Evolutionary conservation across 1,140 invertebrate species (phyloP), one percentile per base, ranked within the genome.

Genomic region (Onthophagus taurus): DNA sequence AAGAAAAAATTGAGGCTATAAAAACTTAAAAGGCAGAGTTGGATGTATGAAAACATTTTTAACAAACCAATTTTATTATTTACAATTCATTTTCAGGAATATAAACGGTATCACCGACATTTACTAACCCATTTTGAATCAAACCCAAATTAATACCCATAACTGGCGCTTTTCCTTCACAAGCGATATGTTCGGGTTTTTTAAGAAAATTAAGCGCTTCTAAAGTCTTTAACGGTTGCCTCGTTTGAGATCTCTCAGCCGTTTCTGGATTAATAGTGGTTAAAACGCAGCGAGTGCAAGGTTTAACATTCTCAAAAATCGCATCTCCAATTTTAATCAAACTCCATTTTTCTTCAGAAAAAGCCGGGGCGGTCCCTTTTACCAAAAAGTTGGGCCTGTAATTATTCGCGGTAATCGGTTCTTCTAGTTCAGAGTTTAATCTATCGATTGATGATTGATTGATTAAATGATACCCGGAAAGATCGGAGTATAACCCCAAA

Each of bases 311-410:
- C 55, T 74, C 70, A 47, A 81, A 74, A 17, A 80, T 52, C 0
- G 68, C 65, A 30, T 65, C 51, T 2, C 80, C 79, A 42, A 84
- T 79, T 65, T 77, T 80, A 12, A 84, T 58, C 65, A 73, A 83
- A 24, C 76, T 71, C 80, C 80, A 83, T 11, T 66, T 61, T 47
- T 84, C 80, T 62, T 86, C 83, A 3, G 73, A 77, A 52, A 73
- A 81, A 2, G 78, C 54, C 14, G 66, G 49, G 1, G 47, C 23
- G 4, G 51, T 44, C 1, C 78, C 80, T 50, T 74, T 72, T 5
- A 85, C 66, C 0, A 84, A 66, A 44, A 85, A 76, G 60, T 83
- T 85, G 1, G 76, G 72, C 26, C 82, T 66, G 57, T 85, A 85
- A 41, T 75, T 62, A 39, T 72, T 52, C 4, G 71, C 43, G n/a